Conservation (phyloP, 2,113 vertebrate species). For the Empidonax alnorum region DNA sequence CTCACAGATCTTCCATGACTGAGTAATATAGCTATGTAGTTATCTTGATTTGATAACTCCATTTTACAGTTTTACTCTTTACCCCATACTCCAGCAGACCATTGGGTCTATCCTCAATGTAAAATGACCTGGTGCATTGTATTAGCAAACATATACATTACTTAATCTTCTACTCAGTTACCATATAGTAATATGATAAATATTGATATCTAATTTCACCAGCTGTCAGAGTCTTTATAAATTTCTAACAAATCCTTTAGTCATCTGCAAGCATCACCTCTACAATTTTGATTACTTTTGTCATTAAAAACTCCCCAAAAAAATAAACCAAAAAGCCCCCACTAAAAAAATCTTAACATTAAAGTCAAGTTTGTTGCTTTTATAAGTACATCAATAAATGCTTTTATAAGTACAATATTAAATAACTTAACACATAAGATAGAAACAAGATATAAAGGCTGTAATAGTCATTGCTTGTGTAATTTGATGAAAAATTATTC, state of each 20-base stretch:
- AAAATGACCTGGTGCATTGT: background rate
- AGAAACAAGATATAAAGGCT: background rate
- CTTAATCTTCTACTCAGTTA: background rate
- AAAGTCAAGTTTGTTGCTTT: background rate
- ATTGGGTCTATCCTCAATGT: background rate
- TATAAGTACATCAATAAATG: background rate
- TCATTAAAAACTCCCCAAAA: background rate
- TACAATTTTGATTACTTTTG: background rate
- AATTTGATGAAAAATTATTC: background rate
- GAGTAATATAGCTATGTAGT: background rate
- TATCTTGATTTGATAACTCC: background rate
- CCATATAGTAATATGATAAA: background rate
- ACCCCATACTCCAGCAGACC: background rate
- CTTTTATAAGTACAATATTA: background rate
- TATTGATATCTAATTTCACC: background rate
- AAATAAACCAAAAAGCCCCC: fast-evolving
- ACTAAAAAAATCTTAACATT: background rate
- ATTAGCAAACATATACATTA: background rate
- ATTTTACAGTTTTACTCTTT: background rate
- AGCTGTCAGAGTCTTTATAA: background rate
- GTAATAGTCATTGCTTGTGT: background rate
- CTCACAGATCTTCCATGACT: background rate
- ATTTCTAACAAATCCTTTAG: background rate
- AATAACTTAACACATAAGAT: background rate
- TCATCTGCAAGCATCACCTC: background rate